Base-by-base conservation (phyloP, 92 coral and sea anemone species). In the Palythoa caribaeorum region DNA sequence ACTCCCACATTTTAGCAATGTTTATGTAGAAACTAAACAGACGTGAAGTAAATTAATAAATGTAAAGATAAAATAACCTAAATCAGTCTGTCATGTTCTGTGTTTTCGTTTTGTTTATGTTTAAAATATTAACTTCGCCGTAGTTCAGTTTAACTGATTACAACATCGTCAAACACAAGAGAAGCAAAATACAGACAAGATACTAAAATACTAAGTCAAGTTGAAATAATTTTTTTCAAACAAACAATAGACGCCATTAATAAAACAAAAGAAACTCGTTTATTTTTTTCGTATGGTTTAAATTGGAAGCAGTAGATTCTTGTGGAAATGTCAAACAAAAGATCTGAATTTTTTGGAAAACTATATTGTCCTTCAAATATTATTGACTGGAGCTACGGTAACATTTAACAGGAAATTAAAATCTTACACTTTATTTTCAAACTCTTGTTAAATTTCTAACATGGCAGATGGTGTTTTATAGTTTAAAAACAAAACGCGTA, bases 101-200 rank as follows among this genome's bases (percentile, higher is more conserved):
- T 81, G 60, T 66, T 37, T 17, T 28, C 75, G 76, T 68, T 68
- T 81, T 81, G 86, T 81, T 81, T 65, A 40, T 66, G 19, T 81
- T 66, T 81, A 5, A 81, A 81, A 81, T 68, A 36, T 81, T 81
- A 36, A n/a, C 47, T 81, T 81, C 44, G 57, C 75, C 44, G 47
- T 60, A 28, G 84, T 39, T 60, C 47, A 53, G 60, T 68, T 81
- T 81, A 65, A 16, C 2, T 65, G 86, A 65, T 81, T 65, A 20
- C 76, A 66, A 38, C 21, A 51, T 17, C 16, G n/a, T 63, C 62
- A 62, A 80, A 80, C 68, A 20, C 52, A 40, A 66, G 86, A 63
- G 60, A 81, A 65, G 75, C 76, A 47, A 81, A 77, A 81, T 52
- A 71, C 75, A 81, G 21, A 65, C 36, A 35, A 5, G 59, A 55